Conservation (phyloP, 2,888 invertebrate genomes). For the Terebella lapidaria region DNA sequence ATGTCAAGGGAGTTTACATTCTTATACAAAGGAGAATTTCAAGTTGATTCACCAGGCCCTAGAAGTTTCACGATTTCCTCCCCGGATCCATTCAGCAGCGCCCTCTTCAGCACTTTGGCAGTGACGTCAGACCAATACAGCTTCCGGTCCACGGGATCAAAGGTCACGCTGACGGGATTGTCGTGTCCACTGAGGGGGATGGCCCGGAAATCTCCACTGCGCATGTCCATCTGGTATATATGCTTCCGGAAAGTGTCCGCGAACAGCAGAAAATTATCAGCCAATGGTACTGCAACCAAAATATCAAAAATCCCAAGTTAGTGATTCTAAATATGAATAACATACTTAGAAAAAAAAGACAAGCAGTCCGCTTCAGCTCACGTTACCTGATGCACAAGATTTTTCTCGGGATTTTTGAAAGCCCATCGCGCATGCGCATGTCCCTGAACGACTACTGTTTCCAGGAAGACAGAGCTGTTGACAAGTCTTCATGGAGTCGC, state of each 20-base stretch:
- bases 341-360: conserved; percentile 4
- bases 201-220: conserved; percentile 49
- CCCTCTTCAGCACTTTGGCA: conserved; percentile 32
- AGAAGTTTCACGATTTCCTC: conserved; percentile 28
- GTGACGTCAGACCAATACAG: conserved; percentile 75
- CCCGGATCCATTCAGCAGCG: conserved; percentile 28
- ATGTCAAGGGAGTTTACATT: no score
- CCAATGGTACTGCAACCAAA: conserved; percentile 23
- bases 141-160: conserved; percentile 69
- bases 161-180: conserved; percentile 78
- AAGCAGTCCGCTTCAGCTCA: no score
- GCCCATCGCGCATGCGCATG: conserved; percentile 80
- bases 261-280: conserved; percentile 39
- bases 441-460: conserved; percentile 61
- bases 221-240: conserved; percentile 73
- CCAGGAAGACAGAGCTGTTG: conserved; percentile 76
- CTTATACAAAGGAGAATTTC: no score
- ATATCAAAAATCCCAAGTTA: conserved; percentile 32
- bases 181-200: conserved; percentile 47
- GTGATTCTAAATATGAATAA: conserved; percentile 66
- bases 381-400: conserved; percentile 34
- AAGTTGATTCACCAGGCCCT: conserved; percentile 29
- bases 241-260: conserved; percentile 59
- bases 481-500: conserved; percentile 70
- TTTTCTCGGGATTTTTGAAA: conserved; percentile 57